phyloP scores from a whole-genome alignment of 2,113 vertebrate species.

The Rhynchopsitta pachyrhyncha region DNA sequence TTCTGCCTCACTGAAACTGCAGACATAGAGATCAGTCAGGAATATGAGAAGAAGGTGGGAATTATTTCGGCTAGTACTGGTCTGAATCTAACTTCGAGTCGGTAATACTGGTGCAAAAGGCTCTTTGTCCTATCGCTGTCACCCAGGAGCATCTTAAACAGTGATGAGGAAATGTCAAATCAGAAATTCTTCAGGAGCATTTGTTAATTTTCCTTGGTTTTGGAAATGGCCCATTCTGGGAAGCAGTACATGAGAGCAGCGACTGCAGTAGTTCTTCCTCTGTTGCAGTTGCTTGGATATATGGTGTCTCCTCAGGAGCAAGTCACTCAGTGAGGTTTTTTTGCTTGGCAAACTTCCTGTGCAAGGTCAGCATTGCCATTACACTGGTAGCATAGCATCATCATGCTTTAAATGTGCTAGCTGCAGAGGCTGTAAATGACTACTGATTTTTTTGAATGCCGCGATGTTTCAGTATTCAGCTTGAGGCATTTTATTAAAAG shows the following conservation, averaged over 20 bases:
- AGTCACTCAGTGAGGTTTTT: neutral
- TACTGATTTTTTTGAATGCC: neutral
- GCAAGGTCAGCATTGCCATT: neutral
- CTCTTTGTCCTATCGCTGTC: neutral
- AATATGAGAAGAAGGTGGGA: neutral
- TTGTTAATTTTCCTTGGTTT: neutral
- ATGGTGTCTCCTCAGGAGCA: neutral
- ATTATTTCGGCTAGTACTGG: neutral
- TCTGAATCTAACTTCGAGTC: neutral
- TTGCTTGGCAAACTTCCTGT: neutral
- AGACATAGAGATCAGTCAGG: neutral
- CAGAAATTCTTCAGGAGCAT: neutral
- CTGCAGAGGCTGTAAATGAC: neutral
- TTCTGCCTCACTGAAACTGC: neutral
- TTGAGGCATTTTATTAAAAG: neutral
- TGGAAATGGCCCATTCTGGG: neutral
- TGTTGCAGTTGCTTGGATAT: neutral
- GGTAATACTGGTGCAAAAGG: neutral
- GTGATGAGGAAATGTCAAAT: neutral
- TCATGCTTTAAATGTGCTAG: neutral
- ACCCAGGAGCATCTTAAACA: neutral
- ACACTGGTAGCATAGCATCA: neutral
- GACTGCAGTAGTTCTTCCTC: neutral
- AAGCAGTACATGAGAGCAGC: neutral
- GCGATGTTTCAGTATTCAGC: neutral